Conservation (phyloP, 2,797 vertebrate genomes). For the Percopsis omiscomaycus region DNA sequence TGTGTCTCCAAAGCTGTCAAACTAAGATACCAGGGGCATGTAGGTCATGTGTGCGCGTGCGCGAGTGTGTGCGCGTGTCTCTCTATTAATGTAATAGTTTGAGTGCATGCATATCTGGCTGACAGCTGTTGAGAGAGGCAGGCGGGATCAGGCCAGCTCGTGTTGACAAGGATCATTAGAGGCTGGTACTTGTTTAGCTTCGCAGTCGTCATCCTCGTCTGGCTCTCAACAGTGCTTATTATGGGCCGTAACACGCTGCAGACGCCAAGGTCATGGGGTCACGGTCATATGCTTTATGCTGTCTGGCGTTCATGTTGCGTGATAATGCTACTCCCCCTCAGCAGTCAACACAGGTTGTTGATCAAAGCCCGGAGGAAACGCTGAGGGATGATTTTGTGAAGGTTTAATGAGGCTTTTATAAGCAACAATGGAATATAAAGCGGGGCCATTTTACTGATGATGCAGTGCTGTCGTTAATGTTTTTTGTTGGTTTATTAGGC, state of each 20-base stretch:
- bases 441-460: neutral
- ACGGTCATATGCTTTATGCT: neutral
- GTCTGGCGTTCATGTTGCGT: neutral
- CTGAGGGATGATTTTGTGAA: no score
- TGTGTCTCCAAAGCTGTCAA: no score
- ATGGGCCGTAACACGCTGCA: neutral
- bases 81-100: no score
- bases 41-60: neutral
- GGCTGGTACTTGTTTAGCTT: constrained; percentile 17
- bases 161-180: constrained; percentile 47
- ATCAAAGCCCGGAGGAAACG: no score
- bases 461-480: neutral
- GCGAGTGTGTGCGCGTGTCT: neutral
- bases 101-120: constrained; percentile 1
- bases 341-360: no score
- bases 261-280: neutral
- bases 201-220: neutral
- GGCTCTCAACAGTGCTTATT: constrained; percentile 4
- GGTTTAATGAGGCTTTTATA: no score
- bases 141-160: constrained; percentile 15
- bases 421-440: no score
- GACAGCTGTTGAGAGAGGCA: constrained; percentile 30
- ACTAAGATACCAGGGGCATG: neutral
- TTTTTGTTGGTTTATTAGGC: no score
- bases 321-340: neutral